Percentiles rank a stretch among this genome's conserved stretches.
Evolutionary conservation across 1,140 invertebrate genomes (phyloP).

Genomic region (Sitobion miscanthi): DNA sequence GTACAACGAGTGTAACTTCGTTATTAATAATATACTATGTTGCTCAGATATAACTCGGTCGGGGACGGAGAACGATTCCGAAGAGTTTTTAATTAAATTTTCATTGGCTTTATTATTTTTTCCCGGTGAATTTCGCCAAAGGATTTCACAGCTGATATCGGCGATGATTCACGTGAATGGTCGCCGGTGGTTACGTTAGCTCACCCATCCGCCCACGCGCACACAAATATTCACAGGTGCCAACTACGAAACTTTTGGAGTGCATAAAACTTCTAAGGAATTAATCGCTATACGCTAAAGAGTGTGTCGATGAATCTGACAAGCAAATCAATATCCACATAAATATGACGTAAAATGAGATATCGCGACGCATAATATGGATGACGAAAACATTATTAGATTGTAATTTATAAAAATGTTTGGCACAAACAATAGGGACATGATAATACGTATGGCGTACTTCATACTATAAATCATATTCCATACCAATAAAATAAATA

Average conservation of each 20-base stretch:
- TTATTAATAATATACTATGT: slow-evolving; percentile 7
- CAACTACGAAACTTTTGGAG: not conserved
- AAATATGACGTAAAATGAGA: no score
- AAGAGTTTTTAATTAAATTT: slow-evolving; percentile 37
- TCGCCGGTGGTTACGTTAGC: no score
- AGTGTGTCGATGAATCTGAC: not conserved
- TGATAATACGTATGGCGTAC: no score
- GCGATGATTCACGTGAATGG: no score
- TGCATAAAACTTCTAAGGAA: not conserved
- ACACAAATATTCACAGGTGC: not conserved
- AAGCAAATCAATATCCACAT: no score
- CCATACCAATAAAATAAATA: not conserved
- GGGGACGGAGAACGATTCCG: not conserved
- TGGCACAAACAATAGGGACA: not conserved
- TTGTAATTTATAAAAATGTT: no score
- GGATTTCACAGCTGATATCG: not conserved
- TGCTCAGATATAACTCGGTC: not conserved
- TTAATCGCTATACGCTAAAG: not conserved
- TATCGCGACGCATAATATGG: no score
- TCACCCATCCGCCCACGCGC: no score
- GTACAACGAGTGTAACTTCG: slow-evolving; percentile 1
- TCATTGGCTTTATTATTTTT: not conserved
- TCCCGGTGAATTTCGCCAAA: not conserved
- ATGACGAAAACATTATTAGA: no score
- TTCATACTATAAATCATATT: not conserved